These are phyloP conservation scores for Orchesella flavescens DNA, from an alignment of 2,888 invertebrate species.

Conservation along the genomic window DNA sequence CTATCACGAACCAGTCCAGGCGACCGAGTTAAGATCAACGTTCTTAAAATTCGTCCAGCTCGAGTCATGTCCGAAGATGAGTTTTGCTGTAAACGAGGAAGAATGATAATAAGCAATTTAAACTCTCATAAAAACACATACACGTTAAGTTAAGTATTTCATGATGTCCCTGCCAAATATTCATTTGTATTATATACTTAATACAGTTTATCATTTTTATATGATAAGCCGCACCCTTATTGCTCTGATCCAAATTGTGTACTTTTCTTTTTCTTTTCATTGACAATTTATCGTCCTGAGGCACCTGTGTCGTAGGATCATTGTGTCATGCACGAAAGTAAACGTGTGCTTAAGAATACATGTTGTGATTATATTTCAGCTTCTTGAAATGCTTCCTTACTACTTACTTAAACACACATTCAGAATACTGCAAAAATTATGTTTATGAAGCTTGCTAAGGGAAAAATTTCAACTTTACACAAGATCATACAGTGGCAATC, in stretches of 20 bases:
- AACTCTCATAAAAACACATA: conserved; percentile 10
- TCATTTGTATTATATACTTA: conserved; percentile 29
- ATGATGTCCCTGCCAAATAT: conserved; percentile 26
- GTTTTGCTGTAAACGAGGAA: conserved; percentile 74
- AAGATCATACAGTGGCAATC: too few species aligned
- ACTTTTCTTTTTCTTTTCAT: conserved; percentile 16
- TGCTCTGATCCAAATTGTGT: conserved; percentile 4
- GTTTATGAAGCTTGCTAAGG: too few species aligned
- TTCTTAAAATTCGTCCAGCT: conserved; percentile 82
- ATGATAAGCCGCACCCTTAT: conserved; percentile 42
- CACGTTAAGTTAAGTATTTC: not conserved
- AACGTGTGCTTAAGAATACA: too few species aligned
- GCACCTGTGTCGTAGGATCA: conserved; percentile 37
- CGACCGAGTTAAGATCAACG: conserved; percentile 79
- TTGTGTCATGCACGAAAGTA: too few species aligned
- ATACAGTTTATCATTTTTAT: conserved; percentile 36
- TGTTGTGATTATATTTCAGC: too few species aligned
- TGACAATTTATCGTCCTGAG: conserved; percentile 31
- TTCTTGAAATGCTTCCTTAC: too few species aligned
- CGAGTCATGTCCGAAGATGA: conserved; percentile 81
- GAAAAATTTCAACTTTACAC: too few species aligned
- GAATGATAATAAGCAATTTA: conserved; percentile 11
- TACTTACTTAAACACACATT: too few species aligned
- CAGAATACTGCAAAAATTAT: too few species aligned
- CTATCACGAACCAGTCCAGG: conserved; percentile 80